Evolutionary conservation across 2,113 vertebrate genomes (phyloP).

Genomic region (Anas platyrhynchos): DNA sequence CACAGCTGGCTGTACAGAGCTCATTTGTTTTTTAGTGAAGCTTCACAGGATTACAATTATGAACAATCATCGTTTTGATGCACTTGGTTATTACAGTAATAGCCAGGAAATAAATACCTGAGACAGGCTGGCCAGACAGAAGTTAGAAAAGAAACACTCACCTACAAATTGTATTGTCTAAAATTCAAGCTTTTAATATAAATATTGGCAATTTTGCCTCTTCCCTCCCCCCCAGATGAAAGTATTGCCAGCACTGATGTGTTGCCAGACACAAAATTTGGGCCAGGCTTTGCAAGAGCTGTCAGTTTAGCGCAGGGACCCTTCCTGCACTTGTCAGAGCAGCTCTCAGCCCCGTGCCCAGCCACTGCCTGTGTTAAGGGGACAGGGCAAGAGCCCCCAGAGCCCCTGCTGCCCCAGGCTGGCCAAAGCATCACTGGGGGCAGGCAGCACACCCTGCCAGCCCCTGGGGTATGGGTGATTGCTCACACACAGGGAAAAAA

Average conservation of each 20-base stretch:
- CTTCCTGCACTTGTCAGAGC: background rate
- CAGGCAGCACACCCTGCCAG: too few species aligned
- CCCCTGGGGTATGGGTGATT: background rate
- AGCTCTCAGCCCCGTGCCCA: background rate
- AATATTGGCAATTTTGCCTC: background rate
- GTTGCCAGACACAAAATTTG: background rate
- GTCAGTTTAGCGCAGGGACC: background rate
- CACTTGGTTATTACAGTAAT: background rate
- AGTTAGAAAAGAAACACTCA: background rate
- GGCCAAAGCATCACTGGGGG: background rate
- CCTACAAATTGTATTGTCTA: background rate
- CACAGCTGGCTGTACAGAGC: background rate
- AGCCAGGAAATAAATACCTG: background rate
- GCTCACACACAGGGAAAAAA: background rate
- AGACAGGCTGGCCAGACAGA: background rate
- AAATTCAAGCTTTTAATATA: background rate
- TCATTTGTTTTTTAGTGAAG: background rate
- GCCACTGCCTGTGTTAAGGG: background rate
- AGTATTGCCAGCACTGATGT: background rate
- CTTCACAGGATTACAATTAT: background rate
- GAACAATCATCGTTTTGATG: background rate
- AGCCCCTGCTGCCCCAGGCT: accelerated
- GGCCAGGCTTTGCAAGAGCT: background rate
- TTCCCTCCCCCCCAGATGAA: background rate
- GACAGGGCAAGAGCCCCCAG: too few species aligned